These are phyloP conservation scores for Platichthys flesus DNA, from an alignment of 2,113 vertebrate species.

Conservation along the genomic window DNA sequence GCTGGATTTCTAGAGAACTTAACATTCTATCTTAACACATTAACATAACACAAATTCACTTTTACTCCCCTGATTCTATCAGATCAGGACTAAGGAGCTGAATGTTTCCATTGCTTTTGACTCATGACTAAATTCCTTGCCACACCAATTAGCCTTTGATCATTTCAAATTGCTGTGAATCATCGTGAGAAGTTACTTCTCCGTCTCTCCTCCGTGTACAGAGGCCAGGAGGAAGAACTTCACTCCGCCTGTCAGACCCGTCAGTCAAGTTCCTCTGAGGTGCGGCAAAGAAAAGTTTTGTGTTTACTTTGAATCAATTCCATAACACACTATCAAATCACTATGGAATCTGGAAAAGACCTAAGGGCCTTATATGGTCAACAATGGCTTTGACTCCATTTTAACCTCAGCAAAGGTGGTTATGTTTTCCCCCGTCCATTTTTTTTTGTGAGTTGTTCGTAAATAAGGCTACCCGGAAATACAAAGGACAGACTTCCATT, in stretches of 20 bases:
- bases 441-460: too few species aligned
- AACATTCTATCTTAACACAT: too few species aligned
- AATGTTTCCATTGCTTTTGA: conserved; percentile 13
- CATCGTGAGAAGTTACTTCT: not conserved
- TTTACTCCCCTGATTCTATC: not conserved
- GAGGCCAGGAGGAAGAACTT: conserved; percentile 39
- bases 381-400: not conserved
- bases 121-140: not conserved
- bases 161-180: not conserved
- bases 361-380: not conserved
- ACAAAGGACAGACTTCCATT: not conserved
- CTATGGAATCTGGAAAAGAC: not conserved
- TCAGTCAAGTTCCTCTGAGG: conserved; percentile 54
- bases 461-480: too few species aligned
- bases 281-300: conserved; percentile 25
- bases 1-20: not conserved
- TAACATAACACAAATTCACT: not conserved
- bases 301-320: conserved; percentile 36
- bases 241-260: conserved; percentile 42
- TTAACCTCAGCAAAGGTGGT: not conserved
- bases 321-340: not conserved
- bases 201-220: accelerated
- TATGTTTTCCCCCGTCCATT: too few species aligned
- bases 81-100: not conserved
- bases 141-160: not conserved